These are phyloP conservation scores for Alligator mississippiensis DNA, from an alignment of 2,113 vertebrate genomes.

Conservation along the genomic window DNA sequence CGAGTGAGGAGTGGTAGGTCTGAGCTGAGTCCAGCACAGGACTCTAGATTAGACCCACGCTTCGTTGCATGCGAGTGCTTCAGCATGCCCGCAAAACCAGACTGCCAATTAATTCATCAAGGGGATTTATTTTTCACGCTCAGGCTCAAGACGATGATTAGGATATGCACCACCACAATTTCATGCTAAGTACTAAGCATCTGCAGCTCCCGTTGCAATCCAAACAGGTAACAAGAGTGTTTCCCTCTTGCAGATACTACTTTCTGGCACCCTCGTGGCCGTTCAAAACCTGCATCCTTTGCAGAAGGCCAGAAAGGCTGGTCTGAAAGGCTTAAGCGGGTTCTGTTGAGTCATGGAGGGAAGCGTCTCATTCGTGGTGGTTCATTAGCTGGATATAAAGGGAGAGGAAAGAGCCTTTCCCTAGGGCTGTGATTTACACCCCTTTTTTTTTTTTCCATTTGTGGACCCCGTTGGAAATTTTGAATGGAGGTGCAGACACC, in stretches of 20 bases:
- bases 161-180: accelerated
- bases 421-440: background rate
- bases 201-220: background rate
- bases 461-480: too few relatives aligned
- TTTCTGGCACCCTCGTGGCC: background rate
- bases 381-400: background rate
- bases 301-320: background rate
- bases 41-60: background rate
- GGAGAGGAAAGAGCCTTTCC: background rate
- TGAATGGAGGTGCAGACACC: too few relatives aligned
- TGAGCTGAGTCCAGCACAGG: background rate
- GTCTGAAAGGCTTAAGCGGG: background rate
- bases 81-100: background rate
- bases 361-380: too few relatives aligned
- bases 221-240: background rate
- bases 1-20: background rate
- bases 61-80: background rate
- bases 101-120: accelerated
- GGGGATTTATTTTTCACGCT: accelerated
- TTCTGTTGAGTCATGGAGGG: background rate
- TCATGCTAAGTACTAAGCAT: accelerated
- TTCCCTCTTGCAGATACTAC: background rate
- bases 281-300: background rate
- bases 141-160: accelerated
- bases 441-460: too few relatives aligned